Evolutionary conservation across 1,140 invertebrate genomes (phyloP).

Genomic region (Temnothorax curvispinosus): DNA sequence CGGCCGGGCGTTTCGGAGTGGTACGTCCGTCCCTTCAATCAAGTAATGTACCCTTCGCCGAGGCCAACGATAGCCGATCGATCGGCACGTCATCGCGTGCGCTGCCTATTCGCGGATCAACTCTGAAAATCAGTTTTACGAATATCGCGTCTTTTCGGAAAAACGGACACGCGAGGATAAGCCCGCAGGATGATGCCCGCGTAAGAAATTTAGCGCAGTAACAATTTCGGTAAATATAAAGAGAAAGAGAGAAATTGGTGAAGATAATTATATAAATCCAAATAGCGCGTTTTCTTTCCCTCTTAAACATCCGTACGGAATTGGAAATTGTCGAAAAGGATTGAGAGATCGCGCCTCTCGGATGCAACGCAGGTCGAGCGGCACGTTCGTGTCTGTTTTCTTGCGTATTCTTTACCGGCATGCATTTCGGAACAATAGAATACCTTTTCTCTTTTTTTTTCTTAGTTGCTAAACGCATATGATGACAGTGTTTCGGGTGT

Average conservation of each 20-base stretch:
- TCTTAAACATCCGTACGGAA: not conserved
- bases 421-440: slow-evolving; percentile 63
- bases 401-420: slow-evolving; percentile 61
- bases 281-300: not conserved
- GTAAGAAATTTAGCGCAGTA: not conserved
- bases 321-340: not conserved
- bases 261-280: not conserved
- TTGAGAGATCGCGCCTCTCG: not conserved
- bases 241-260: not conserved
- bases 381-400: slow-evolving; percentile 4
- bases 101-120: not conserved
- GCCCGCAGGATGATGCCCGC: not conserved
- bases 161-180: not conserved
- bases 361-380: slow-evolving; percentile 6
- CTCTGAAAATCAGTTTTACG: slow-evolving; percentile 12
- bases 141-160: not conserved
- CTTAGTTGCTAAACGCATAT: slow-evolving; percentile 72
- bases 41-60: slow-evolving; percentile 28
- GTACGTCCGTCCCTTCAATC: slow-evolving; percentile 56
- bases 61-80: slow-evolving; percentile 50
- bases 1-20: slow-evolving; percentile 3
- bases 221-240: not conserved
- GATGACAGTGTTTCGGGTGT: slow-evolving; percentile 81
- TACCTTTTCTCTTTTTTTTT: slow-evolving; percentile 21
- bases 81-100: slow-evolving; percentile 20